A percentile compares a stretch with the other conserved stretches of the same genome.
Conservation (phyloP, 1,140 invertebrate species). For the Saccostrea echinata region DNA sequence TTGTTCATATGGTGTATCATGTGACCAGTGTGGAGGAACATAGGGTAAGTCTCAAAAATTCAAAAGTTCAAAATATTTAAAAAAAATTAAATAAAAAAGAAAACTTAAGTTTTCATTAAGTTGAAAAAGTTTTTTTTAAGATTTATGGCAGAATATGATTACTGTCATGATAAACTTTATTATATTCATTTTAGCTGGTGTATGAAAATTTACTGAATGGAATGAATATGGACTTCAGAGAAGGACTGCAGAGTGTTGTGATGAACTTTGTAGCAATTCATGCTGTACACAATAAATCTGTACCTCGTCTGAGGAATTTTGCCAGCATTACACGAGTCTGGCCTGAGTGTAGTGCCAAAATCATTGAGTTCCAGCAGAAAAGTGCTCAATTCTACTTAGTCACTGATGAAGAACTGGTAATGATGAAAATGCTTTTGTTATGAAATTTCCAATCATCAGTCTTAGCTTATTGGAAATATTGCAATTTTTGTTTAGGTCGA, state of each 20-base stretch:
- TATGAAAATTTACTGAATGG: slow-evolving; percentile 45
- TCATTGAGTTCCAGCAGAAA: slow-evolving; percentile 50
- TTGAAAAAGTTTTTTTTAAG: too few relatives aligned
- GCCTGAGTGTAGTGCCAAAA: slow-evolving; percentile 50
- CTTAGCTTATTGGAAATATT: too few relatives aligned
- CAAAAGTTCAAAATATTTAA: not conserved
- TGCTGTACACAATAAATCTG: slow-evolving; percentile 38
- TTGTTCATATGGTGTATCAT: slow-evolving; percentile 63
- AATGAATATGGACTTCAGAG: not conserved
- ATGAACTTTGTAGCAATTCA: slow-evolving; percentile 51
- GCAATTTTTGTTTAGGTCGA: too few relatives aligned
- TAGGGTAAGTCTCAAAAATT: slow-evolving; percentile 45
- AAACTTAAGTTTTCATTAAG: too few relatives aligned
- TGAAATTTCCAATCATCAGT: too few relatives aligned
- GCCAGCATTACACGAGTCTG: slow-evolving; percentile 54
- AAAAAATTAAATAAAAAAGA: too few relatives aligned
- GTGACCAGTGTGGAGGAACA: slow-evolving; percentile 49
- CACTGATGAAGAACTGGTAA: slow-evolving; percentile 62
- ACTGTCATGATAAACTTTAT: not conserved
- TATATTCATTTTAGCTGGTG: slow-evolving; percentile 33
- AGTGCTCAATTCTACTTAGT: slow-evolving; percentile 49
- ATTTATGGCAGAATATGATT: not conserved
- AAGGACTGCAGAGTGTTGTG: slow-evolving; percentile 28
- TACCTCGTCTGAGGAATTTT: slow-evolving; percentile 51
- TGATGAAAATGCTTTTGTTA: too few relatives aligned